Evolutionary conservation across 2,113 vertebrate genomes (phyloP).

Genomic region (Etia nguti): DNA sequence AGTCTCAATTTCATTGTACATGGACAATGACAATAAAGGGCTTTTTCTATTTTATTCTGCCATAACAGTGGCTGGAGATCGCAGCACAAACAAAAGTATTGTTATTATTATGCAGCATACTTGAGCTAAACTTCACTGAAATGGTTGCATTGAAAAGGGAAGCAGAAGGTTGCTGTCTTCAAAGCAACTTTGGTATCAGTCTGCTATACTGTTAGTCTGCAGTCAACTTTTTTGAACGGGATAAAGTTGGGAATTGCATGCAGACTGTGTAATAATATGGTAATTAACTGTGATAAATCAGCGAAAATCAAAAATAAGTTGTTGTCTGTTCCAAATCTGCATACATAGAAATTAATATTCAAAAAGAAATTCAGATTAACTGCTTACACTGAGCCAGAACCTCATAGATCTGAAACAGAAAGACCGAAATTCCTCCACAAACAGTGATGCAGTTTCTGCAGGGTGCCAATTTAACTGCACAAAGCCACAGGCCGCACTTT

Average conservation of each 20-base stretch:
- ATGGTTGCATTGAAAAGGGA: background rate
- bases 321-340: background rate
- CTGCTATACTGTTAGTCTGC: background rate
- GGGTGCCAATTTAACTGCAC: background rate
- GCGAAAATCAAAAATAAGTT: background rate
- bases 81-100: background rate
- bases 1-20: background rate
- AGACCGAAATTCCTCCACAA: no score
- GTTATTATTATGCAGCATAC: background rate
- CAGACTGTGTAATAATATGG: accelerated
- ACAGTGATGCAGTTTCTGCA: background rate
- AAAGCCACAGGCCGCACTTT: background rate
- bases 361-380: background rate
- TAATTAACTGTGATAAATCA: background rate
- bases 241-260: background rate
- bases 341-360: background rate
- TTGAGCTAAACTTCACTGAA: background rate
- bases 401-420: background rate
- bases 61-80: background rate
- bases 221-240: background rate
- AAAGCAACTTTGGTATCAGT: background rate
- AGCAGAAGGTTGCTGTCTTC: background rate
- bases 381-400: background rate
- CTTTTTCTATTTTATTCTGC: background rate
- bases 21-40: background rate